Evolutionary conservation across 1,140 invertebrate genomes (phyloP).

Genomic region (Magallana gigas): DNA sequence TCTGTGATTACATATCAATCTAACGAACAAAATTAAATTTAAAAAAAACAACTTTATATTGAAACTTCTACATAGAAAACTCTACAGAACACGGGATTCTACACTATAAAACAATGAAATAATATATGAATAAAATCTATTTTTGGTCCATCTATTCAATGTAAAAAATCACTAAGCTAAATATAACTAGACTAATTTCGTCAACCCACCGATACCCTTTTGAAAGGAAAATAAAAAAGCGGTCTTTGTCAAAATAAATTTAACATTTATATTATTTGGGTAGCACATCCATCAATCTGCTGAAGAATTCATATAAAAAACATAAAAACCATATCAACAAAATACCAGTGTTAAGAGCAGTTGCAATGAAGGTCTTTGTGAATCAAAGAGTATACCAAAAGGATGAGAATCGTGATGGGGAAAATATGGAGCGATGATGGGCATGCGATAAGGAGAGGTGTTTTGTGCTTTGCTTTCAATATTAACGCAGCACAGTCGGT

Average conservation of each 20-base stretch:
- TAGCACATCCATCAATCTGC: slow-evolving; percentile 35
- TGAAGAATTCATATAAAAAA: neutral
- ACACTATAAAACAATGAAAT: neutral
- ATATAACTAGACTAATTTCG: slow-evolving; percentile 15
- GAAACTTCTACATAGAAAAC: slow-evolving; percentile 8
- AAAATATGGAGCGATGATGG: slow-evolving; percentile 29
- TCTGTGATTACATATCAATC: neutral
- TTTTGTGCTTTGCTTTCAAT: slow-evolving; percentile 30
- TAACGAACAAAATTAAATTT: neutral
- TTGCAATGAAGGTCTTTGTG: slow-evolving; percentile 35
- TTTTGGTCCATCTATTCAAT: neutral
- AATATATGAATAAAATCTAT: neutral
- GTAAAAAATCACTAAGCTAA: neutral
- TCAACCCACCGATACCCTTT: slow-evolving; percentile 44
- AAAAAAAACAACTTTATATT: neutral
- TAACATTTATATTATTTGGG: neutral
- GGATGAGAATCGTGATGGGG: slow-evolving; percentile 15
- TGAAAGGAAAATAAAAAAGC: neutral
- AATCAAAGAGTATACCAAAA: neutral
- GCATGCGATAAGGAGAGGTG: slow-evolving; percentile 42
- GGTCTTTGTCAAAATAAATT: neutral
- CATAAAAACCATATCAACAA: slow-evolving; percentile 25
- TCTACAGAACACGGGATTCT: slow-evolving; percentile 10
- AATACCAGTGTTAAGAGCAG: slow-evolving; percentile 33
- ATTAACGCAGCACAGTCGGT: slow-evolving; percentile 55